Evolutionary conservation across 2,888 invertebrate genomes (phyloP), one percentile per base, ranked within the genome.

Genomic region (Chymomyza caudatula): DNA sequence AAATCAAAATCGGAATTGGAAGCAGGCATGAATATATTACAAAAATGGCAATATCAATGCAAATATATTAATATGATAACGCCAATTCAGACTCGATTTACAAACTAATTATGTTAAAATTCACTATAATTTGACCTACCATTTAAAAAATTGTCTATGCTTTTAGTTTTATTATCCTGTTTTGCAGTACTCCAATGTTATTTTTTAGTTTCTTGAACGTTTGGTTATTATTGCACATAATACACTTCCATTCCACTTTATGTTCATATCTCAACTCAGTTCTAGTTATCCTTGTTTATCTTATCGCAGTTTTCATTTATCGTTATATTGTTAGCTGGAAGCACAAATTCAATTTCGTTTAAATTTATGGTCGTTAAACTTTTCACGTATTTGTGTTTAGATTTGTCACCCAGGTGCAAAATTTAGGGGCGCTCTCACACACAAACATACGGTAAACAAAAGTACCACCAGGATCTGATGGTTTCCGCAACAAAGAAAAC

Each of bases 101-200:
- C n/a, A n/a, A n/a, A 11, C 11, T 0, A 1, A 11, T 37, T 2
- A 37, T 6, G 5, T 43, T 8, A 22, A 59, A 25, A 5, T 17
- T 5, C 15, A 42, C 15, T 0, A 22, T 29, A 11, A 37, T 37
- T 25, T n/a, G 67, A 73, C 74, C 43, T 74, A 74, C 74, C 74
- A 74, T 74, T 68, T 63, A 68, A 56, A 37, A 44, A n/a, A 0
- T 60, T 20, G 3, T 15, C 19, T 15, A 3, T 1, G 3, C 63
- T 5, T 17, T 17, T 20, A n/a, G 22, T 1, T 3, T 23, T n/a
- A 37, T 56, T 57, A 65, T 67, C 60, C 70, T 37, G 55, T 49
- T 13, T 15, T 51, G 15, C 5, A n/a, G 13, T 53, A 22, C 11
- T 37, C 29, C n/a, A 53, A 53, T 25, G 20, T 3, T 13, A 8